Conservation (phyloP, 2,888 invertebrate species). For the Apoderus coryli region DNA sequence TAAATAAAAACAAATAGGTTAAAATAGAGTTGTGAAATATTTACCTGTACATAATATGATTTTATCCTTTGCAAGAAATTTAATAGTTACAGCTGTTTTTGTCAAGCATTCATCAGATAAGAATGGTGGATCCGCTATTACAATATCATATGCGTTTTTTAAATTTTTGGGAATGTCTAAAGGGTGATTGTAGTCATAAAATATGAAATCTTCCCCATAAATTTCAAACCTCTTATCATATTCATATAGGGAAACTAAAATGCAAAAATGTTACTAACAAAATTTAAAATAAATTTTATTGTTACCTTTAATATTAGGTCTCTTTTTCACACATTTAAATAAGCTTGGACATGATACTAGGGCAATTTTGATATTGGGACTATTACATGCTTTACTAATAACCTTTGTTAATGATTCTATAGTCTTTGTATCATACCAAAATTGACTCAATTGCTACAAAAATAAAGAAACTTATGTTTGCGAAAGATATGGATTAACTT, state of each 20-base stretch:
- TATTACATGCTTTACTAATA: too few species aligned
- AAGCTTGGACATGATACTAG: constrained; percentile 81
- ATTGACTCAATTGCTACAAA: constrained; percentile 86
- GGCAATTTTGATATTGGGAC: constrained; percentile 63
- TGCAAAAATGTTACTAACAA: constrained; percentile 5
- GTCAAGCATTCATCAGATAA: constrained; percentile 81
- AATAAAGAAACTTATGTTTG: not conserved
- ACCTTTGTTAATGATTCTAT: constrained; percentile 53
- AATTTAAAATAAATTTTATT: constrained; percentile 14
- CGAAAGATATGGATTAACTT: too few species aligned
- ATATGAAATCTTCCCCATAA: constrained; percentile 63
- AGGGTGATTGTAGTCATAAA: constrained; percentile 79
- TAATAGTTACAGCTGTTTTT: constrained; percentile 67
- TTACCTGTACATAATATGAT: constrained; percentile 79
- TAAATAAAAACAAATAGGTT: constrained; percentile 5
- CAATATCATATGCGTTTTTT: constrained; percentile 54
- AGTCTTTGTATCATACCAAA: constrained; percentile 87
- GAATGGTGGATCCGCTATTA: constrained; percentile 91
- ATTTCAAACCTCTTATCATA: constrained; percentile 72
- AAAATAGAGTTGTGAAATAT: constrained; percentile 7
- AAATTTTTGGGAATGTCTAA: constrained; percentile 48
- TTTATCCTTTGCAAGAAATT: constrained; percentile 52
- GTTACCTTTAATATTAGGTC: constrained; percentile 23
- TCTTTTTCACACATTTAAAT: constrained; percentile 49
- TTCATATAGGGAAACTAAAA: constrained; percentile 40